Conservation (phyloP, 2,797 vertebrate species). For the Pseudomugil gertrudae region DNA sequence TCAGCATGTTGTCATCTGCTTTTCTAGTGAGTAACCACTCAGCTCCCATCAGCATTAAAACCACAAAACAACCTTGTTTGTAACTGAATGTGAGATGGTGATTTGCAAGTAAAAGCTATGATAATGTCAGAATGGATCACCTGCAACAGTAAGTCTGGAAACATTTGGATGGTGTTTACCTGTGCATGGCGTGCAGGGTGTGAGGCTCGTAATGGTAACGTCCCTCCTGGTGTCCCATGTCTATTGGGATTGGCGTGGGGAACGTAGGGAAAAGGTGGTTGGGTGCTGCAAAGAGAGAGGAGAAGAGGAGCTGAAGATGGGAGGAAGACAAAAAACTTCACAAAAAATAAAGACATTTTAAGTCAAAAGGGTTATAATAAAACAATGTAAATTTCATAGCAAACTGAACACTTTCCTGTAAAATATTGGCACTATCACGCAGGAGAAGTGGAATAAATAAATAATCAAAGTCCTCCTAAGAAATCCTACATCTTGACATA, state of each 20-base stretch:
- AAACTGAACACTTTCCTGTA: conserved; percentile 79
- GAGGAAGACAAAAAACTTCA: conserved; percentile 45
- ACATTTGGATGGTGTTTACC: conserved; percentile 78
- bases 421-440: conserved; percentile 88
- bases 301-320: conserved; percentile 14
- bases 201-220: conserved; percentile 95
- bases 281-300: conserved; percentile 80
- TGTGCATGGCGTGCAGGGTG: conserved; percentile 88
- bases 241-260: conserved; percentile 93
- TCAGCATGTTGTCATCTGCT: conserved; percentile 52
- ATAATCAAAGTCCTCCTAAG: conserved; percentile 92
- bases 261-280: conserved; percentile 92
- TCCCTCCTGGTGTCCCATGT: conserved; percentile 94
- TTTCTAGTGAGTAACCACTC: conserved; percentile 49
- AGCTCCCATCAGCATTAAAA: conserved; percentile 43
- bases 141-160: background rate
- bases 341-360: conserved; percentile 71
- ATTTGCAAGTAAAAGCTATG: conserved; percentile 21
- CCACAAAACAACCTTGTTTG: conserved; percentile 10
- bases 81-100: conserved; percentile 10
- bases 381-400: conserved; percentile 87
- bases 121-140: background rate
- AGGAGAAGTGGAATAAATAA: conserved; percentile 92
- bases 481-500: conserved; percentile 93
- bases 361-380: conserved; percentile 80